These are phyloP conservation scores for Podiceps cristatus DNA, from an alignment of 2,113 vertebrate genomes.

Conservation along the genomic window DNA sequence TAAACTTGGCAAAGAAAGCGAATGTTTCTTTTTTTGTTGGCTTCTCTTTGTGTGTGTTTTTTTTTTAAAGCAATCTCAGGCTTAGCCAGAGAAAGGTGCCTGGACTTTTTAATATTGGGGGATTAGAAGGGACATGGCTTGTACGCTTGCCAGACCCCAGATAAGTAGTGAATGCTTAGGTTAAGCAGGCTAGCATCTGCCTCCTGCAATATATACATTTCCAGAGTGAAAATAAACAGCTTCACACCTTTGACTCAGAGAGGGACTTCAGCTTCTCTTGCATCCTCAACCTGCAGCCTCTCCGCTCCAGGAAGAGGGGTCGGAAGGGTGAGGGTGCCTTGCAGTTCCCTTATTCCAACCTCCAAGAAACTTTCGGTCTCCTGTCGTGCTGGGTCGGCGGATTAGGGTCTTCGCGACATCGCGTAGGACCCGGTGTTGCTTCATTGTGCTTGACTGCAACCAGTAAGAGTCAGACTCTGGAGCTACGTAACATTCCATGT, in stretches of 20 bases:
- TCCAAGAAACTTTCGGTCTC: background rate
- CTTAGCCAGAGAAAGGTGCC: conserved; percentile 56
- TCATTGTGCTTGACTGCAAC: background rate
- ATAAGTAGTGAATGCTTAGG: conserved; percentile 68
- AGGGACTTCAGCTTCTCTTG: background rate
- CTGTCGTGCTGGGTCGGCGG: accelerated
- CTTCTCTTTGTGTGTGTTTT: conserved; percentile 13
- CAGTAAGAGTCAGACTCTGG: no score
- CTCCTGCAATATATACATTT: conserved; percentile 69
- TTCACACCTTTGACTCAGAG: conserved; percentile 72
- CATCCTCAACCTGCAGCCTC: background rate
- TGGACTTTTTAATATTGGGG: conserved; percentile 68
- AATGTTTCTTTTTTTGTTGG: conserved; percentile 39
- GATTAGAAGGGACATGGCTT: conserved; percentile 72
- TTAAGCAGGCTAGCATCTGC: conserved; percentile 66
- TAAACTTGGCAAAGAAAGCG: conserved; percentile 51
- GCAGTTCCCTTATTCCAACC: background rate
- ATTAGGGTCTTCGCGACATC: background rate
- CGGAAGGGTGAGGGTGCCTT: background rate
- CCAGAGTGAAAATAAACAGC: conserved; percentile 77
- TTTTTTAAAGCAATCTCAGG: conserved; percentile 13
- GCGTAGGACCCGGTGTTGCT: background rate
- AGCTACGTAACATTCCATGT: accelerated
- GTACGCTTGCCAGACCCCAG: conserved; percentile 64
- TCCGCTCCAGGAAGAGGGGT: background rate